These are phyloP conservation scores for Microcebus ravelobensis DNA, from an alignment of 2,113 vertebrate species.

Conservation along the genomic window DNA sequence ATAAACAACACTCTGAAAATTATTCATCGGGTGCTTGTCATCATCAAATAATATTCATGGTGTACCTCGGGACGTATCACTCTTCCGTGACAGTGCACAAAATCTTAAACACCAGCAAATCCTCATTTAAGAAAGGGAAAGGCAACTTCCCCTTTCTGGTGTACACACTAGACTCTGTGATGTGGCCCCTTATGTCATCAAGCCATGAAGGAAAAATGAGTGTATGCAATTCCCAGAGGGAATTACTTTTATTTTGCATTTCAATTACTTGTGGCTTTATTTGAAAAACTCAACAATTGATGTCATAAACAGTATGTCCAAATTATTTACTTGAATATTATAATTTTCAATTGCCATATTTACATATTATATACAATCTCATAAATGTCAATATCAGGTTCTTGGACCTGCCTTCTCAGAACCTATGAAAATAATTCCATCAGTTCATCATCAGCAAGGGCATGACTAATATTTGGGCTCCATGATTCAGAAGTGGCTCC, in stretches of 20 bases:
- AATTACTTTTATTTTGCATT: neutral
- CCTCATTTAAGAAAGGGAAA: constrained; percentile 8
- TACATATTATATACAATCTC: neutral
- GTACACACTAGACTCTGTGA: neutral
- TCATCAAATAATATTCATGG: constrained; percentile 31
- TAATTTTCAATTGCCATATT: constrained; percentile 1
- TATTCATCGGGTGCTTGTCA: constrained; percentile 34
- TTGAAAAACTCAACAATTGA: constrained; percentile 14
- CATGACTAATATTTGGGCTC: neutral
- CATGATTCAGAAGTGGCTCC: neutral
- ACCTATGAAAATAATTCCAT: neutral
- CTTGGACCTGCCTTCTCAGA: neutral
- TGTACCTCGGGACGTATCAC: neutral
- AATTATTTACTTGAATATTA: constrained; percentile 15
- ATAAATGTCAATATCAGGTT: neutral
- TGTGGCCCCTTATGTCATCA: neutral
- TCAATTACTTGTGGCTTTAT: constrained; percentile 10
- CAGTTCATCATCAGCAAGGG: neutral
- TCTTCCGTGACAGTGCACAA: neutral
- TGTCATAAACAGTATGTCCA: neutral
- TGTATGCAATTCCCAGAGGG: neutral
- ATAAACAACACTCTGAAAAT: constrained; percentile 59
- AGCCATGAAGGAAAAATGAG: neutral
- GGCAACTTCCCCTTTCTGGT: constrained; percentile 13
- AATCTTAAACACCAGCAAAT: constrained; percentile 42